phyloP scores from a whole-genome alignment of 2,888 invertebrate genomes.

The Dendrolimus houi region DNA sequence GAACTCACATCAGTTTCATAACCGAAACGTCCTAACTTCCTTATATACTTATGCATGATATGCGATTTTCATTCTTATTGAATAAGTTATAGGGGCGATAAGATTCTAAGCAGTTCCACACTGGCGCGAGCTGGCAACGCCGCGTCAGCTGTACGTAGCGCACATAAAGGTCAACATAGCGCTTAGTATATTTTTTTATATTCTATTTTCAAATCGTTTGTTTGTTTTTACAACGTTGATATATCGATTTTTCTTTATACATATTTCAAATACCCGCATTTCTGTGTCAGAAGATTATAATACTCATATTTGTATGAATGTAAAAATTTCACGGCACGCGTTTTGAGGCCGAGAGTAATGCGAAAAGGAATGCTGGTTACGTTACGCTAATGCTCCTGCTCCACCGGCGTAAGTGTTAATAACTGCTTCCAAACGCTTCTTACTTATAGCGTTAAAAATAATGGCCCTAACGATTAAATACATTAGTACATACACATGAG shows the following conservation, averaged over 20 bases:
- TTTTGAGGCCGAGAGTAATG: too few relatives aligned
- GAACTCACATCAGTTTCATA: conserved; percentile 15
- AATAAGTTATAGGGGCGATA: conserved; percentile 55
- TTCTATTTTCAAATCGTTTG: conserved; percentile 55
- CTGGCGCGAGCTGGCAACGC: conserved; percentile 59
- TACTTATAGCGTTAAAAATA: too few relatives aligned
- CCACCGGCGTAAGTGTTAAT: too few relatives aligned
- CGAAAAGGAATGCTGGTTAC: too few relatives aligned
- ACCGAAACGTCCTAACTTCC: conserved; percentile 54
- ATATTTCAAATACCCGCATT: neutral
- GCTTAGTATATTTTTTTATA: conserved; percentile 60
- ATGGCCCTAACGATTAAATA: too few relatives aligned
- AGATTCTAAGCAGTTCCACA: conserved; percentile 46
- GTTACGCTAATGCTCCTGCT: too few relatives aligned
- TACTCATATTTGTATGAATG: neutral
- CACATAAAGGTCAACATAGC: conserved; percentile 70
- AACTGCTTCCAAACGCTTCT: too few relatives aligned
- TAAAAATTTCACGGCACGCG: too few relatives aligned
- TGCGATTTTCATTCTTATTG: conserved; percentile 35
- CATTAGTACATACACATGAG: too few relatives aligned
- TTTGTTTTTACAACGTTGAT: conserved; percentile 42
- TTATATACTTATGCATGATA: conserved; percentile 53
- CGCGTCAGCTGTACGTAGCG: conserved; percentile 73
- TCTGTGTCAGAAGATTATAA: neutral
- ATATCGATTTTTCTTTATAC: conserved; percentile 29